Evolutionary conservation across 1,140 invertebrate species (phyloP).

Genomic region (Drosophila persimilis): DNA sequence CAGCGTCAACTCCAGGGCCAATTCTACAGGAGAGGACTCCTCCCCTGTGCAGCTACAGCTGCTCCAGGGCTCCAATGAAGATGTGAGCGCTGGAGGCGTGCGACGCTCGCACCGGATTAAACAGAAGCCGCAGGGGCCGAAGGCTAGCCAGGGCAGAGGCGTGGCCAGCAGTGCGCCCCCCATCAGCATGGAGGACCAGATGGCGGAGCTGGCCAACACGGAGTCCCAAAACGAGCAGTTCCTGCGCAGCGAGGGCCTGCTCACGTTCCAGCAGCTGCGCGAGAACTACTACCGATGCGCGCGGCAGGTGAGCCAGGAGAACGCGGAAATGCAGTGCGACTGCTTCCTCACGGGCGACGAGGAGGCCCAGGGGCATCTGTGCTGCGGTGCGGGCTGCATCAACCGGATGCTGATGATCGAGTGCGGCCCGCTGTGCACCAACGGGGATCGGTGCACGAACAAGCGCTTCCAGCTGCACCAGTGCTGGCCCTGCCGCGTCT

Average conservation of each 20-base stretch:
- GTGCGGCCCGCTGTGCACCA: conserved; percentile 95
- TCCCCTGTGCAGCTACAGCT: conserved; percentile 8
- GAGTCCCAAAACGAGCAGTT: conserved; percentile 74
- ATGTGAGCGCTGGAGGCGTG: conserved; percentile 36
- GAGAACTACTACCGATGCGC: conserved; percentile 94
- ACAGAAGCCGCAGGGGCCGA: conserved; percentile 60
- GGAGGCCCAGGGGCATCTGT: conserved; percentile 90
- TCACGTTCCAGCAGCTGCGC: conserved; percentile 90
- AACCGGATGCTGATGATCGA: conserved; percentile 99
- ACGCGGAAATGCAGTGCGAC: conserved; percentile 97
- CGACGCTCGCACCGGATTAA: conserved; percentile 78
- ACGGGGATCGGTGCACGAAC: conserved; percentile 95
- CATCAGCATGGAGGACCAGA: conserved; percentile 64
- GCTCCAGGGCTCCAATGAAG: conserved; percentile 1
- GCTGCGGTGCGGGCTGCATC: conserved; percentile 97
- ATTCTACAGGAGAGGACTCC: conserved; percentile 32
- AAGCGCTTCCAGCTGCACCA: conserved; percentile 95
- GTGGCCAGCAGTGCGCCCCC: conserved; percentile 43
- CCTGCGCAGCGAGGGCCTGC: conserved; percentile 86
- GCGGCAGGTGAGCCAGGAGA: conserved; percentile 91
- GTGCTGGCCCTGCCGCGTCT: conserved; percentile 93
- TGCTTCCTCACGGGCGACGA: conserved; percentile 96
- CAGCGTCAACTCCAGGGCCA: background rate
- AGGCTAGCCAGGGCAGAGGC: conserved; percentile 54
- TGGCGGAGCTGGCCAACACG: conserved; percentile 63